Conservation (phyloP, 2,888 invertebrate species). For the Tubulanus polymorphus region DNA sequence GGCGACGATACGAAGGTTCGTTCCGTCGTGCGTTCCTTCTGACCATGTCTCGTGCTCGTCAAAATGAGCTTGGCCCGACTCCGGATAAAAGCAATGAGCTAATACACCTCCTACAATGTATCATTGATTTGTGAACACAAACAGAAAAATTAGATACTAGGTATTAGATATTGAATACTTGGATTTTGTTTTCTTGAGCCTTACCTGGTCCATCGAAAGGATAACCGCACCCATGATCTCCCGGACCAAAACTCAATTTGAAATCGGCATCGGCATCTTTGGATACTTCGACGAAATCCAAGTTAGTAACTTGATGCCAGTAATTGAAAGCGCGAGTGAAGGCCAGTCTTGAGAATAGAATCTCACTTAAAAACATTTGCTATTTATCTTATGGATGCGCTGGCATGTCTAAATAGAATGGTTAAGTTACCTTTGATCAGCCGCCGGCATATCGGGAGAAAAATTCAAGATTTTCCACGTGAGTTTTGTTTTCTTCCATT, state of each 20-base stretch:
- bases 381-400: too few species aligned
- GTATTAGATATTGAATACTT: not conserved
- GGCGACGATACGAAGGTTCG: constrained; percentile 45
- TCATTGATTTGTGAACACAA: too few species aligned
- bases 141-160: too few species aligned
- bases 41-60: constrained; percentile 51
- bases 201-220: constrained; percentile 48
- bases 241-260: constrained; percentile 30
- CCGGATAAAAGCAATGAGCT: constrained; percentile 51
- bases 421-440: too few species aligned
- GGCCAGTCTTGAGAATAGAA: too few species aligned
- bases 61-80: constrained; percentile 48
- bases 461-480: constrained; percentile 35
- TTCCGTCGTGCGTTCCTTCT: constrained; percentile 27
- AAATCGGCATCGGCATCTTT: constrained; percentile 40
- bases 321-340: constrained; percentile 35
- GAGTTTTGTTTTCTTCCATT: constrained; percentile 33
- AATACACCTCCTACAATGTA: constrained; percentile 36
- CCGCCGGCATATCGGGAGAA: constrained; percentile 25
- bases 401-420: too few species aligned
- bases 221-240: constrained; percentile 38
- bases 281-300: constrained; percentile 29
- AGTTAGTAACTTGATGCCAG: constrained; percentile 38
- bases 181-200: too few species aligned
- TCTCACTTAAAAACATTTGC: too few species aligned